Conservation (phyloP, 2,888 invertebrate species). For the Caenorhabditis uteleia region DNA sequence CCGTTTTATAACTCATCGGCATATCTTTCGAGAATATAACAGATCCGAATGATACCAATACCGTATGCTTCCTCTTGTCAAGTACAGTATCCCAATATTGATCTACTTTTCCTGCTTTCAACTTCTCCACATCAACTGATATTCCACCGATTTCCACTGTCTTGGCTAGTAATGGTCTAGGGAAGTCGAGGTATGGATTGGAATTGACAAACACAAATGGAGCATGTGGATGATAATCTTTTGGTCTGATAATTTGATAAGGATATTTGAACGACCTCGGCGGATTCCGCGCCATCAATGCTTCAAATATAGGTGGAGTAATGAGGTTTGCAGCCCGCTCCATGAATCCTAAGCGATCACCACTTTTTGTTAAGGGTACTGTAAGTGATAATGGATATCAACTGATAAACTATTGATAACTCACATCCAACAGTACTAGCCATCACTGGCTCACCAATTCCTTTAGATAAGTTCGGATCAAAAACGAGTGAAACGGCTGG, state of each 20-base stretch:
- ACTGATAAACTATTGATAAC: too few relatives aligned
- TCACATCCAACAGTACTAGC: slow-evolving; percentile 10
- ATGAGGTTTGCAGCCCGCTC: slow-evolving; percentile 13
- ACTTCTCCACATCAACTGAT: slow-evolving; percentile 10
- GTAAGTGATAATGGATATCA: too few relatives aligned
- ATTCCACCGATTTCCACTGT: slow-evolving; percentile 31
- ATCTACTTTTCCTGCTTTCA: slow-evolving; percentile 13
- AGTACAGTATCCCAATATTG: slow-evolving; percentile 8
- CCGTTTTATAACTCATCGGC: slow-evolving; percentile 20
- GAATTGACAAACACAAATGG: slow-evolving; percentile 26
- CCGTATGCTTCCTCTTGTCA: slow-evolving; percentile 6
- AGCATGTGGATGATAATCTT: slow-evolving; percentile 8
- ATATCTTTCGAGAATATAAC: slow-evolving; percentile 24
- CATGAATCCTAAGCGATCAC: slow-evolving; percentile 12
- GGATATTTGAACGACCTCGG: too few relatives aligned
- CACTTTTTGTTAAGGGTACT: slow-evolving; percentile 16
- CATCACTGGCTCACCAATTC: slow-evolving; percentile 23
- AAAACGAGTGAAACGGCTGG: slow-evolving; percentile 21
- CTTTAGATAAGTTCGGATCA: not conserved
- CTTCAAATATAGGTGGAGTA: not conserved
- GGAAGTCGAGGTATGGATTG: slow-evolving; percentile 32
- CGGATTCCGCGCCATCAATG: too few relatives aligned
- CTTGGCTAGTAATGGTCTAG: slow-evolving; percentile 22
- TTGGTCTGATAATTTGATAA: not conserved
- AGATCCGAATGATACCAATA: slow-evolving; percentile 33